Percentiles rank a stretch among this genome's conserved stretches.
Evolutionary conservation across 2,888 invertebrate genomes (phyloP).

Genomic region (Chrysolina haemoptera): DNA sequence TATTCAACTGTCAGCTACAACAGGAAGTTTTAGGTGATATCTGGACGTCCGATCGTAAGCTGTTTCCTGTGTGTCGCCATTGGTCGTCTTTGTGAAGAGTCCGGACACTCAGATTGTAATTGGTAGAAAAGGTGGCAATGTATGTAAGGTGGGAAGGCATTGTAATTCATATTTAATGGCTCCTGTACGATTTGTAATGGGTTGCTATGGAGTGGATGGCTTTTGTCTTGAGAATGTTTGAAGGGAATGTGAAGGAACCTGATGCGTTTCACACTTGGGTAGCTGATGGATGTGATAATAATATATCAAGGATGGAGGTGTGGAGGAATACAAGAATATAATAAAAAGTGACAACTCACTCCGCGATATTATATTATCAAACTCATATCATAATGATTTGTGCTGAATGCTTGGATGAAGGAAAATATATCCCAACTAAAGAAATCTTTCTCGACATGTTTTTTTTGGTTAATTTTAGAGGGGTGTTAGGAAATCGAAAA

Average conservation of each 20-base stretch:
- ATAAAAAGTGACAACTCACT: too few species aligned
- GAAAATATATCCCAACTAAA: too few species aligned
- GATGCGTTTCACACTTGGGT: background rate
- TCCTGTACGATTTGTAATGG: conserved; percentile 15
- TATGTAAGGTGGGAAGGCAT: conserved; percentile 25
- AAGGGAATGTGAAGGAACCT: conserved; percentile 20
- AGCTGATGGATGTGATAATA: background rate
- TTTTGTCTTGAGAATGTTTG: conserved; percentile 32
- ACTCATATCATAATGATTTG: too few species aligned
- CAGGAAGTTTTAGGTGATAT: conserved; percentile 32
- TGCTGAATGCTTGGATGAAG: too few species aligned
- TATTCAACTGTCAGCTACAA: conserved; percentile 20
- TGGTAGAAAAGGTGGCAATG: conserved; percentile 31
- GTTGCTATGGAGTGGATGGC: background rate
- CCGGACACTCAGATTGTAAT: conserved; percentile 26
- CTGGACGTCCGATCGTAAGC: conserved; percentile 17
- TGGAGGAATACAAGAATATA: background rate
- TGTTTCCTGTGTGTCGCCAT: conserved; percentile 31
- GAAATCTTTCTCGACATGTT: too few species aligned
- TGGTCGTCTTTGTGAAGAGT: conserved; percentile 26
- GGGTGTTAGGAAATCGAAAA: too few species aligned
- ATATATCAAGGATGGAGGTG: background rate
- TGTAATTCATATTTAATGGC: conserved; percentile 32
- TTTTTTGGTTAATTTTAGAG: too few species aligned
- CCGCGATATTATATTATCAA: too few species aligned